These are phyloP conservation scores for Neopipo cinnamomea DNA, from an alignment of 2,113 vertebrate genomes.

Conservation along the genomic window DNA sequence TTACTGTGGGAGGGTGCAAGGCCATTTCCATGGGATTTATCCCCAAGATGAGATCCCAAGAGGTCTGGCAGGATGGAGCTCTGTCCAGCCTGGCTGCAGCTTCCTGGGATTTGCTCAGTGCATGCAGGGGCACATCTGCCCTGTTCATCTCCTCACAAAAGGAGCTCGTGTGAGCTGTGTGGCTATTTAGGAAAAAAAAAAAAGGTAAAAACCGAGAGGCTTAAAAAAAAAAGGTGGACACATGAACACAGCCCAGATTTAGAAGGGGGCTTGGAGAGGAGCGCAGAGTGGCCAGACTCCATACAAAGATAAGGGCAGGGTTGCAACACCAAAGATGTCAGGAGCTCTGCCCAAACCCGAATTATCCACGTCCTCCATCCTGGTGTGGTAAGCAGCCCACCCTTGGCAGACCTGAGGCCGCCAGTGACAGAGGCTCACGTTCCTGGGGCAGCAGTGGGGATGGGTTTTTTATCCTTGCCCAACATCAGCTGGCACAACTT, in stretches of 20 bases:
- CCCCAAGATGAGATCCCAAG: background rate
- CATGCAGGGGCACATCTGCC: accelerated
- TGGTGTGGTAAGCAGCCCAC: background rate
- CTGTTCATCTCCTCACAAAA: background rate
- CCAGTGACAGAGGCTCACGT: background rate
- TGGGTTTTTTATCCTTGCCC: background rate
- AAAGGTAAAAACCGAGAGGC: background rate
- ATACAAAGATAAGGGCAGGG: background rate
- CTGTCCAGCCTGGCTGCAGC: background rate
- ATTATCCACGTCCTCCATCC: accelerated
- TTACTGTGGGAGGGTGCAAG: background rate
- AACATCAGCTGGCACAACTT: background rate
- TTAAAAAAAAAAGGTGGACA: background rate
- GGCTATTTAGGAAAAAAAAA: background rate
- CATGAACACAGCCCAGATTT: background rate
- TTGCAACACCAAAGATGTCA: slow-evolving; percentile 22
- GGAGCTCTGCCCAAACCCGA: background rate
- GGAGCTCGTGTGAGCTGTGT: accelerated
- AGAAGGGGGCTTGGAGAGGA: background rate
- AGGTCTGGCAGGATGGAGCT: background rate
- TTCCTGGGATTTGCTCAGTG: background rate
- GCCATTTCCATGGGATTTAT: background rate
- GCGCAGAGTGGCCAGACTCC: background rate
- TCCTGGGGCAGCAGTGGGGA: accelerated
- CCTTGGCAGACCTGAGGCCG: background rate